These are phyloP conservation scores for Sturnus vulgaris DNA, from an alignment of 2,113 vertebrate species.

Conservation along the genomic window DNA sequence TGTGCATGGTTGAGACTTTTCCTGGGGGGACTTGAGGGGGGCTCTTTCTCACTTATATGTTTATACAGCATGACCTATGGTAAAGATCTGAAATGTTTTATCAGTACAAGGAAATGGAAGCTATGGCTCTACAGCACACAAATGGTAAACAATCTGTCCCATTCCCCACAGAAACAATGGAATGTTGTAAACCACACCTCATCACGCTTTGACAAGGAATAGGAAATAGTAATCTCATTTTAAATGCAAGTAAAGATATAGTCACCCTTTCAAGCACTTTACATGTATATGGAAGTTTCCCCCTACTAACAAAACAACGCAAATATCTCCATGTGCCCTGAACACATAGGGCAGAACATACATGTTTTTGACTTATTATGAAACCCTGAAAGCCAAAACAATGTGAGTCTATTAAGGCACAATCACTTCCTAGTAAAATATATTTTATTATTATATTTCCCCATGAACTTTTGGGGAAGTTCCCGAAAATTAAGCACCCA, in stretches of 20 bases:
- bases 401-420: neutral
- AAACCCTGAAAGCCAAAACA: neutral
- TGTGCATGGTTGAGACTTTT: neutral
- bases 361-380: neutral
- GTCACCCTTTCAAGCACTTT: neutral
- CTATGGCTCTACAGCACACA: neutral
- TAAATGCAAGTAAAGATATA: neutral
- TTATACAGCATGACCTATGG: neutral
- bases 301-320: neutral
- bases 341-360: neutral
- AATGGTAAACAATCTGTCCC: neutral
- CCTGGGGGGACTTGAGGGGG: rapidly evolving
- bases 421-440: neutral
- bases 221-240: neutral
- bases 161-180: neutral
- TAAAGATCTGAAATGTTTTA: neutral
- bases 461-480: neutral
- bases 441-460: neutral
- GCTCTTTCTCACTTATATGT: neutral
- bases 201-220: neutral
- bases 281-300: neutral
- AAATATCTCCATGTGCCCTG: neutral
- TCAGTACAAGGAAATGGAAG: neutral
- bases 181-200: neutral
- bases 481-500: neutral